Percentiles rank a stretch among this genome's conserved stretches.
These are phyloP conservation scores for Clusia tigrina DNA, from an alignment of 2,888 invertebrate species.

Conservation along the genomic window DNA sequence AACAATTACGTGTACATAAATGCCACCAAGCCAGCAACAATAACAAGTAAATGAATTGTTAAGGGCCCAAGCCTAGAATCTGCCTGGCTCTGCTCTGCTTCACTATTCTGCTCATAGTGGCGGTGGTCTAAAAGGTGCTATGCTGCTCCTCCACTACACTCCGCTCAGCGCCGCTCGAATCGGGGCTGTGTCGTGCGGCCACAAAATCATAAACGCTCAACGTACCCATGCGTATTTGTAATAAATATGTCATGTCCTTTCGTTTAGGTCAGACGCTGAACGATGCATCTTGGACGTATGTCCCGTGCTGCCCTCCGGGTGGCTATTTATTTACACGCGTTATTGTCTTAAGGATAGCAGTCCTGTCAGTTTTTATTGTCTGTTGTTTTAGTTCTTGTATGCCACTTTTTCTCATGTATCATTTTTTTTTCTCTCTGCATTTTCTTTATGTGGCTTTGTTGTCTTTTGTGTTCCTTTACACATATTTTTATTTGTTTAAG, in stretches of 20 bases:
- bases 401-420: background rate
- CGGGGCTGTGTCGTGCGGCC: background rate
- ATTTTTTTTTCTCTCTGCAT: background rate
- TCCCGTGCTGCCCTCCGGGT: conserved; percentile 33
- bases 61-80: conserved; percentile 1
- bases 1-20: too few relatives aligned
- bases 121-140: background rate
- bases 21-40: conserved; percentile 5
- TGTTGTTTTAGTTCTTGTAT: conserved; percentile 13
- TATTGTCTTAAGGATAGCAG: conserved; percentile 14
- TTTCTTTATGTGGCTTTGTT: too few relatives aligned
- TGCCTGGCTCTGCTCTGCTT: too few relatives aligned
- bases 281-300: background rate
- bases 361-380: conserved; percentile 25
- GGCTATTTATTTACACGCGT: conserved; percentile 31
- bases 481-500: conserved; percentile 13
- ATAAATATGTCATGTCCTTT: conserved; percentile 35
- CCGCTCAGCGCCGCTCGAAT: background rate
- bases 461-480: background rate
- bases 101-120: too few relatives aligned
- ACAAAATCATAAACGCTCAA: conserved; percentile 8
- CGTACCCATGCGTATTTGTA: conserved; percentile 18
- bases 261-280: conserved; percentile 8
- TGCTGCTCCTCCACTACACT: background rate
- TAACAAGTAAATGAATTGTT: conserved; percentile 14